A percentile compares a stretch with the other conserved stretches of the same genome.
Evolutionary conservation across 2,888 invertebrate species (phyloP).

Genomic region (Lepidocyrtoides sp.): DNA sequence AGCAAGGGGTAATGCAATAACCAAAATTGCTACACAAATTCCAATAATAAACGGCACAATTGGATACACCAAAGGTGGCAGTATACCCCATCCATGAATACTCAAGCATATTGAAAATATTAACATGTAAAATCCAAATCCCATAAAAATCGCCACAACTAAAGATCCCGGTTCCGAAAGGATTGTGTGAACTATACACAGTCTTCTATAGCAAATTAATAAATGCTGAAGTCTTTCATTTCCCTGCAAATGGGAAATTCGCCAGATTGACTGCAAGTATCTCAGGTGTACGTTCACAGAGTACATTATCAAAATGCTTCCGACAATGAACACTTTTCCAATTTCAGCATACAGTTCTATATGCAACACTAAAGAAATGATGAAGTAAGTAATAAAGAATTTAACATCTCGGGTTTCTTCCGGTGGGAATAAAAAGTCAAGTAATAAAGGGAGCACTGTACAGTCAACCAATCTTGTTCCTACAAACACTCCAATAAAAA

Average conservation of each 20-base stretch:
- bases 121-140: not conserved
- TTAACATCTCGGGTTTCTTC: too few relatives aligned
- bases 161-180: not conserved
- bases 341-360: not conserved
- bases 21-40: not conserved
- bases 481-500: too few relatives aligned
- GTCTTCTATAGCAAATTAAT: not conserved
- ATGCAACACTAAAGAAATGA: not conserved
- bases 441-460: too few relatives aligned
- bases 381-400: not conserved
- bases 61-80: not conserved
- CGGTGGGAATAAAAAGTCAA: too few relatives aligned
- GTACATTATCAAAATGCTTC: not conserved
- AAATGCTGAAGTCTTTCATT: not conserved
- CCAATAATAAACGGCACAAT: not conserved
- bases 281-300: not conserved
- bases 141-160: not conserved
- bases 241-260: not conserved
- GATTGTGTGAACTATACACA: not conserved
- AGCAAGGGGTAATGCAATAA: not conserved
- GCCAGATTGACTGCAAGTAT: not conserved
- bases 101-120: not conserved
- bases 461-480: too few relatives aligned
- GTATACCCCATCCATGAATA: not conserved
- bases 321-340: not conserved